Percentiles rank a stretch among this genome's conserved stretches.
These are phyloP conservation scores for Icerya purchasi DNA, from an alignment of 2,888 invertebrate genomes.

Conservation along the genomic window DNA sequence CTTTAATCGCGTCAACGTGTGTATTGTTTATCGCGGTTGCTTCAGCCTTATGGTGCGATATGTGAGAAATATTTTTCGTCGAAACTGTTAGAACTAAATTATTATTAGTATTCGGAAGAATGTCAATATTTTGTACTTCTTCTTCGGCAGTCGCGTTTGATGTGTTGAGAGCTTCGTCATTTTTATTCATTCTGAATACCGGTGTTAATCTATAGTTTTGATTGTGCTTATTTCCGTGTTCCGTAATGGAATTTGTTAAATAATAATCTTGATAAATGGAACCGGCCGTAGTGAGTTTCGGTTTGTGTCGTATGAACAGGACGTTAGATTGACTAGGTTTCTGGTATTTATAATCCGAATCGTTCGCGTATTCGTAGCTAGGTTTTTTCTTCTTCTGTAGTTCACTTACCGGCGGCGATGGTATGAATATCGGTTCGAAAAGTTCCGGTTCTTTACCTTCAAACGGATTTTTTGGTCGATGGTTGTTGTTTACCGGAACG, in stretches of 20 bases:
- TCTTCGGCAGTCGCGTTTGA: too few relatives aligned
- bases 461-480: constrained; percentile 24
- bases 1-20: neutral
- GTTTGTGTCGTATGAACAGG: constrained; percentile 5
- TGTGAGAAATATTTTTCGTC: neutral
- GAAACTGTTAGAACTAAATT: neutral
- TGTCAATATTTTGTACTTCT: neutral
- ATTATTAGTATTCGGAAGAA: neutral
- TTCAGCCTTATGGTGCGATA: neutral
- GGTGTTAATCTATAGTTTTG: neutral
- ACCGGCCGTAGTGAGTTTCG: neutral
- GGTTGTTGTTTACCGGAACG: neutral
- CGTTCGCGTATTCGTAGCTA: neutral
- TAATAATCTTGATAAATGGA: too few relatives aligned
- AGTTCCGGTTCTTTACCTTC: constrained; percentile 32
- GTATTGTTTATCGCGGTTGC: neutral
- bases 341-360: neutral
- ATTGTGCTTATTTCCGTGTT: neutral
- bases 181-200: neutral
- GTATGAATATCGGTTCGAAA: constrained; percentile 62
- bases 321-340: constrained; percentile 6
- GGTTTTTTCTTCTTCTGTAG: constrained; percentile 24
- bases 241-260: neutral
- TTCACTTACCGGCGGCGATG: constrained; percentile 45
- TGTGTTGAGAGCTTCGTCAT: too few relatives aligned